Evolutionary conservation across 2,888 invertebrate species (phyloP).

Genomic region (Nowickia ferox): DNA sequence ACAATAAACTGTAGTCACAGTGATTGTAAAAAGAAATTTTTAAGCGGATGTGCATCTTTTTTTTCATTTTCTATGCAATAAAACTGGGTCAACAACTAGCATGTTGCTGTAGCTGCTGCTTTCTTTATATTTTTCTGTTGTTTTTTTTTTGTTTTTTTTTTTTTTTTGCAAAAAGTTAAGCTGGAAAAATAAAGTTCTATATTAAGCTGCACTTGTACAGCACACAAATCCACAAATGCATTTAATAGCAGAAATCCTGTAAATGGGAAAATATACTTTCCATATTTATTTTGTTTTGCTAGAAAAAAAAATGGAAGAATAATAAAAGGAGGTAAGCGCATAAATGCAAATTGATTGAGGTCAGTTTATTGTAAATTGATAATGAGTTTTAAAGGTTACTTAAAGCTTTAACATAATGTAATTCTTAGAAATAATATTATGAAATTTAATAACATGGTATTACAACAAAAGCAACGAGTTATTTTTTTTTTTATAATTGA

Average conservation of each 20-base stretch:
- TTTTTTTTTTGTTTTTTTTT: background rate
- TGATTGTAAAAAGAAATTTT: conserved; percentile 35
- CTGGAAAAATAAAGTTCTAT: conserved; percentile 36
- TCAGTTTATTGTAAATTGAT: background rate
- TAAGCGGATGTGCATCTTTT: conserved; percentile 56
- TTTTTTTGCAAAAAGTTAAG: conserved; percentile 33
- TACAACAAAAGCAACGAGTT: too few species aligned
- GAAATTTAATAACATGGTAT: too few species aligned
- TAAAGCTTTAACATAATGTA: too few species aligned
- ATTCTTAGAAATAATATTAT: too few species aligned
- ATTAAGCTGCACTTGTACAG: background rate
- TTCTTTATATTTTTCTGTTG: background rate
- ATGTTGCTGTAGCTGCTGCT: conserved; percentile 18
- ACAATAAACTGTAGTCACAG: conserved; percentile 16
- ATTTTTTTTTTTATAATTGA: too few species aligned
- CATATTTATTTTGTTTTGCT: background rate
- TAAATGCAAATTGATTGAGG: background rate
- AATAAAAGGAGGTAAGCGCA: background rate
- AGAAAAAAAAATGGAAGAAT: background rate
- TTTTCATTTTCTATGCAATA: conserved; percentile 40
- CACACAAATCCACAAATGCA: conserved; percentile 26
- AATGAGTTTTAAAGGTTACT: background rate
- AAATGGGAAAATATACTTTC: conserved; percentile 14
- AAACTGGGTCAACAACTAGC: conserved; percentile 66
- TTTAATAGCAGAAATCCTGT: conserved; percentile 31